Evolutionary conservation across 1,140 invertebrate genomes (phyloP), one percentile per base, ranked within the genome.

Genomic region (Colletes gigas): DNA sequence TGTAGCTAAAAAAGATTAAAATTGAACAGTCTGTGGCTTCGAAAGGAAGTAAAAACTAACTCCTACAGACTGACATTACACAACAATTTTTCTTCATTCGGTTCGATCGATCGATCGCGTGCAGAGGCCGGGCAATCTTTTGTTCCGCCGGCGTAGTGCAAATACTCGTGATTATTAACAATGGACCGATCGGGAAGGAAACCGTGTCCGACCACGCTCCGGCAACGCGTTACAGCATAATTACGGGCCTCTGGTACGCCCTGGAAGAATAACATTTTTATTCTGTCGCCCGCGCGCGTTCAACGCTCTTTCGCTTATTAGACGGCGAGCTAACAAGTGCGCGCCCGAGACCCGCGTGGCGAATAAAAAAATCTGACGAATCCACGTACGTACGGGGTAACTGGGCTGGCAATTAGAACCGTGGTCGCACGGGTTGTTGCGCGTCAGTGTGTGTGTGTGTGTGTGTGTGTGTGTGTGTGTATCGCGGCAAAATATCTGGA

Each of bases 401-500:
- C 77, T 52, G 62, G 54, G 59, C 52, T 67, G 81, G 66, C 75
- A 84, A 84, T 84, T 84, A 84, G 81, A 55, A 57, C 30, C 83
- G 62, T 9, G 47, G 69, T n/a, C 17, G 54, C 57, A 15, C 57
- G 47, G 59, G 19, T 60, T 19, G 19, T 10, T 60, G 59, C 21
- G 59, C 59, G 59, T 9, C 6, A 10, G 59, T 21, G 4, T 63
- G 12, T 17, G 17, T 21, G 12, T 10, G 60, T 17, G 30, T 44
- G n/a, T 19, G 59, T 21, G 4, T 63, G 12, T 17, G 17, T 21
- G 12, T 10, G 60, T 17, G 30, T 44, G n/a, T 77, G 59, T 68
- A 70, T 66, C 66, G 44, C 76, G 60, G 7, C 74, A 66, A 78
- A 75, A 63, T 82, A 84, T 82, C 80, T 82, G 70, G 83, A 84